Conservation (phyloP, 2,113 vertebrate species). For the Labrus mixtus region DNA sequence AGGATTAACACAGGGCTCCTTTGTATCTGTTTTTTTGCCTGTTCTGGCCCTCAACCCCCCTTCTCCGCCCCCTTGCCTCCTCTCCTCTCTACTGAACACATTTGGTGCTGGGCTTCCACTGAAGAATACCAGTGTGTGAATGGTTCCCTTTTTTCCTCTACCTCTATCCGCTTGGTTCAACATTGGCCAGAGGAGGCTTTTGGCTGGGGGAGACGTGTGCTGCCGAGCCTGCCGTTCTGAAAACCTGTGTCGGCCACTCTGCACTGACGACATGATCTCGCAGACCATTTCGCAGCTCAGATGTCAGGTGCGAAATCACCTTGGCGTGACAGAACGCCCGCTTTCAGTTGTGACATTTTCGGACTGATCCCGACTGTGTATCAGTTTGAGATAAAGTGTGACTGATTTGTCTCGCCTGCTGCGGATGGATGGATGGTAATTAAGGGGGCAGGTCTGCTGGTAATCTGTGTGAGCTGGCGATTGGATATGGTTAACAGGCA, state of each 20-base stretch:
- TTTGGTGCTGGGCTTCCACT: constrained; percentile 70
- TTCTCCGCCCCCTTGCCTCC: constrained; percentile 32
- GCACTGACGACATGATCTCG: constrained; percentile 10
- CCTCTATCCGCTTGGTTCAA: constrained; percentile 50
- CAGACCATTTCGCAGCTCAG: constrained; percentile 43
- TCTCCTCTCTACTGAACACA: constrained; percentile 64
- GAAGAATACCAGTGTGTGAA: constrained; percentile 77
- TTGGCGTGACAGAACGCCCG: constrained; percentile 28
- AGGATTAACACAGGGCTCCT: constrained; percentile 72
- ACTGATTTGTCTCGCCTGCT: constrained; percentile 20
- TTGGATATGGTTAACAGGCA: constrained; percentile 55
- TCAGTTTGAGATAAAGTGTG: constrained; percentile 38
- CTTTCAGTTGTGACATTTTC: constrained; percentile 34
- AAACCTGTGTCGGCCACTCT: constrained; percentile 58
- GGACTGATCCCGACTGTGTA: constrained; percentile 13
- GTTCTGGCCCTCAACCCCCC: constrained; percentile 48
- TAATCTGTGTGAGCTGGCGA: constrained; percentile 56
- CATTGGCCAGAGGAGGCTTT: constrained; percentile 53
- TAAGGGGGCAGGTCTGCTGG: constrained; percentile 47
- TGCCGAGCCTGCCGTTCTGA: constrained; percentile 23
- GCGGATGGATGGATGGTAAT: constrained; percentile 47
- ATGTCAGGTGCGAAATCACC: constrained; percentile 28
- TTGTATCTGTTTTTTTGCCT: constrained; percentile 70
- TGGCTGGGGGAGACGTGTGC: constrained; percentile 55
- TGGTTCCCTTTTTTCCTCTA: constrained; percentile 65